Percentiles rank a stretch among this genome's conserved stretches.
These are phyloP conservation scores for Ctenopoma kingsleyae DNA, from an alignment of 2,797 vertebrate genomes.

Conservation along the genomic window DNA sequence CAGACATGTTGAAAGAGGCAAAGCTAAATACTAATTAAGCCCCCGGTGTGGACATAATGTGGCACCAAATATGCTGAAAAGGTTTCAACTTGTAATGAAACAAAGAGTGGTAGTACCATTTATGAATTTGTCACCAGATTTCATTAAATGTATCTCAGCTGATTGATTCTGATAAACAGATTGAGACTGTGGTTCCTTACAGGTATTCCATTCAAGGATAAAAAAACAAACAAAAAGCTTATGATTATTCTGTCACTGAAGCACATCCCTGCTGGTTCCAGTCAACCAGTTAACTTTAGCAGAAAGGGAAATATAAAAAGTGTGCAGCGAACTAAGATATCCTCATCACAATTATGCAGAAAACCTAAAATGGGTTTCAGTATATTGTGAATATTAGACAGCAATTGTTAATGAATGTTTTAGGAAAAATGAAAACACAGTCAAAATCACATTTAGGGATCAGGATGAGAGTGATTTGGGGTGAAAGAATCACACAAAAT, in stretches of 20 bases:
- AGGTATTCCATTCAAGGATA: background rate
- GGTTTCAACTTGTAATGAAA: slow-evolving; percentile 8
- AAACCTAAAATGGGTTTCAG: background rate
- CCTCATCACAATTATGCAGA: background rate
- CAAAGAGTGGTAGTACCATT: background rate
- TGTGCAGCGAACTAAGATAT: background rate
- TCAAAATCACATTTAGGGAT: background rate
- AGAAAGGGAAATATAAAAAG: background rate
- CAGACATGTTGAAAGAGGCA: background rate
- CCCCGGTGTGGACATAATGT: background rate
- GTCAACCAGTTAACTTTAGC: background rate
- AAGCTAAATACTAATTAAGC: background rate
- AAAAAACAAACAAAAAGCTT: background rate
- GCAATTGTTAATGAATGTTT: background rate
- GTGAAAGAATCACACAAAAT: background rate
- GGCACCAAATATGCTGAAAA: background rate
- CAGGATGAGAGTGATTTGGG: too few species aligned
- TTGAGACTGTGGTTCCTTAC: background rate
- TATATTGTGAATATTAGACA: background rate
- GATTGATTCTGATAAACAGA: background rate
- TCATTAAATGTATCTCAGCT: background rate
- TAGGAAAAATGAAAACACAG: background rate
- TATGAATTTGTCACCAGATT: background rate
- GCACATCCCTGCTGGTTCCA: background rate
- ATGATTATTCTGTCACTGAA: background rate